Base-by-base conservation (phyloP, 1,140 invertebrate genomes). In the Subanguina moxae region DNA sequence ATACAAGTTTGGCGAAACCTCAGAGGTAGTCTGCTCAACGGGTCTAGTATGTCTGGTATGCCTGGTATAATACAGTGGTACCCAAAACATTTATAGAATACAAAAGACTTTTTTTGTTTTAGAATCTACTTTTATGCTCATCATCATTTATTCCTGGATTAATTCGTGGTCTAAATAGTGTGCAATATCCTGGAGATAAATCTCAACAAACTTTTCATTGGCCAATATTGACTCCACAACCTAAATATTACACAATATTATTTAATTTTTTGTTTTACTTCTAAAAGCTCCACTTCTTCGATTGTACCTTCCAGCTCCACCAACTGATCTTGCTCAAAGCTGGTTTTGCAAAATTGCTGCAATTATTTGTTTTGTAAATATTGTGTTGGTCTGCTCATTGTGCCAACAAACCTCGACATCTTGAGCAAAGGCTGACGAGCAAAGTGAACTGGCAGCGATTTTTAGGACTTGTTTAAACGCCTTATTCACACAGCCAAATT, bases 381-480 rank as follows among this genome's bases (percentile, higher is more conserved):
- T 21, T n/a, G 3, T 21, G 5, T 61, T 28, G 38, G 8, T 8
- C 8, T 5, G 19, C 3, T 19, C n/a, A n/a, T n/a, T n/a, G n/a
- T n/a, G n/a, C n/a, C n/a, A 28, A 21, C 1, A 13, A 5, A 71
- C 69, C 61, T 58, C 15, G 27, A 72, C 9, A 11, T 71, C 69
- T 1, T 73, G 17, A 1, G 69, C 69, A 45, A 65, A 48, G 0
- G 56, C 25, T 42, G n/a, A 38, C 0, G 57, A 74, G 23, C 28
- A 71, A 21, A 56, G 56, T 7, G 45, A 28, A 25, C 19, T 30
- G 3, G 42, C 59, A 25, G 65, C 21, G 27, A 65, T 67, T 42
- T 74, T 58, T 8, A 82, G 43, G 62, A 68, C 74, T 32, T 67
- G 62, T 63, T 82, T 77, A 74, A 83, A 82, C 7, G 82, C 32